Evolutionary conservation across 2,888 invertebrate genomes (phyloP), one percentile per base, ranked within the genome.

Genomic region (Autographa pulchrina): DNA sequence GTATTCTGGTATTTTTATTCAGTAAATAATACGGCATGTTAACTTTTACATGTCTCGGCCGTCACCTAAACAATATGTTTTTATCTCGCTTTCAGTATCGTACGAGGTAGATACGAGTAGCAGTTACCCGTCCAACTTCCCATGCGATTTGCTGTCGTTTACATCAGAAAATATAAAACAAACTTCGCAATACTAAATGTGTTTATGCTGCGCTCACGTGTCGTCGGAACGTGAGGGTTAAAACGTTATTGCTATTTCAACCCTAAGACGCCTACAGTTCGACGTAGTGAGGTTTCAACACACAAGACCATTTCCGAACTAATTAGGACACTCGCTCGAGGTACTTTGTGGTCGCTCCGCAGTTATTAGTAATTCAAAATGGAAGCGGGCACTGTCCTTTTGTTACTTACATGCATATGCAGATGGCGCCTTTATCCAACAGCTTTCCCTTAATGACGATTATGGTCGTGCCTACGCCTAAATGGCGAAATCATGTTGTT

Each of bases 301-400:
- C 63, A 67, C 48, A 56, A 61, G 65, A 63, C 54, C 25, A 65
- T 61, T 58, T 62, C 48, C n/a, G 75, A 25, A 64, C 70, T 70
- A 76, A 80, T 80, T 70, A 70, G 80, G 77, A 65, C 62, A 65
- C 76, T 70, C 32, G 52, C n/a, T 59, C 62, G 56, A 52, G 43
- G 61, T 35, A 63, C 54, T 56, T 56, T 56, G 54, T 66, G 60
- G 41, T 70, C 32, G 65, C 63, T 75, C 65, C 35, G 25, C 52
- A 70, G 70, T 65, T 76, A 63, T 43, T 75, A 59, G 75, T 61
- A 58, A 31, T 68, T 62, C 64, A 68, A 62, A 79, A 68, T 32
- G 68, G 52, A 31, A 61, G 68, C 68, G 52, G 52, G 54, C 52
- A 59, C 38, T 64, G 5, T 7, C 60, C 18, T 31, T 25, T 62